Base-by-base conservation (phyloP, 2,888 invertebrate species). In the Drosophila neutralis region DNA sequence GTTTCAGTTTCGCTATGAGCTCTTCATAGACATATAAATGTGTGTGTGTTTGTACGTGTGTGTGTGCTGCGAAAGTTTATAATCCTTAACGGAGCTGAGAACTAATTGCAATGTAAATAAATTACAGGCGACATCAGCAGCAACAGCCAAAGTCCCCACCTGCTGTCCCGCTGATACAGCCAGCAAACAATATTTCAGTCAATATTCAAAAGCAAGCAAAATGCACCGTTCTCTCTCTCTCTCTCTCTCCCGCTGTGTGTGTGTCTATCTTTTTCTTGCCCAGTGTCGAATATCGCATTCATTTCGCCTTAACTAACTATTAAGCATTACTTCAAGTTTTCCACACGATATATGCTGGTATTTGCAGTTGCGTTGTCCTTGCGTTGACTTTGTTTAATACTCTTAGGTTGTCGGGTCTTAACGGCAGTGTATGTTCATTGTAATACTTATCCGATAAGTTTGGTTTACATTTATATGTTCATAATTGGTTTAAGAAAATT, bases 31-130 rank as follows among this genome's bases (percentile, higher is more conserved):
- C 10, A 63, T 21, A 33, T 11, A 35, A 48, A 35, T 6, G 38
- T 24, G 31, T 36, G 59, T 51, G 45, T 35, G 27, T 45, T 33
- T 36, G 42, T 54, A 18, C 59, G 53, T 70, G 62, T 69, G 61
- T 65, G 64, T 67, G 53, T 61, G 58, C 61, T 52, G 76, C 73
- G 61, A 79, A 86, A 86, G 80, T 87, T 87, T 88, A 86, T 91
- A 91, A 91, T 91, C 90, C 85, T 87, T 91, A 82, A 85, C 86
- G 85, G 87, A 90, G 90, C 89, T 88, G 88, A 82, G 84, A 91
- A 90, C 91, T 91, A 91, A 91, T 91, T 91, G 91, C 91, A 90
- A 88, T 90, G 89, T 86, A 90, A 91, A 91, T 91, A 91, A 91
- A 91, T 91, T 91, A 91, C 90, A 78, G 77, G 78, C 82, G 82